phyloP scores from a whole-genome alignment of 2,888 invertebrate genomes.

The Xestobium rufovillosum region DNA sequence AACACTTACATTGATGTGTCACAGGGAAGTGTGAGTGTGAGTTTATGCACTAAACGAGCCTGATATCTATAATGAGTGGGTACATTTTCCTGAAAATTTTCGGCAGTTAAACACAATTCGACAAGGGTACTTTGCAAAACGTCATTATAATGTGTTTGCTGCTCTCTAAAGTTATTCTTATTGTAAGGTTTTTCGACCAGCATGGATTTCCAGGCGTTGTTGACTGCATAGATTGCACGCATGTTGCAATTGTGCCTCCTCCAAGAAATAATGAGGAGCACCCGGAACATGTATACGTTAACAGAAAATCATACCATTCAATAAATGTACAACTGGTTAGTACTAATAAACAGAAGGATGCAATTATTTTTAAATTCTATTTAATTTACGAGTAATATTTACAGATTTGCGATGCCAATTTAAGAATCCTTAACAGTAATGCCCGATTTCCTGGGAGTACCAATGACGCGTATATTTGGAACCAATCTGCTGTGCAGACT shows the following conservation, averaged over 20 bases:
- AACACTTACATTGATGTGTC: constrained; percentile 15
- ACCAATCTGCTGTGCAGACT: constrained; percentile 3
- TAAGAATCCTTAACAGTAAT: constrained; percentile 19
- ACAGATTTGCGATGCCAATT: constrained; percentile 18
- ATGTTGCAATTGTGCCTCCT: constrained; percentile 19
- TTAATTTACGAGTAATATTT: too few species aligned
- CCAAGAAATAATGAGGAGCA: constrained; percentile 10
- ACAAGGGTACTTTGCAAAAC: too few species aligned
- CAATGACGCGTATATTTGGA: constrained; percentile 20
- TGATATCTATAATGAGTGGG: constrained; percentile 17
- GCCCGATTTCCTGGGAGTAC: constrained; percentile 20
- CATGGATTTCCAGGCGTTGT: constrained; percentile 15
- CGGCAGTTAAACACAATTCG: constrained; percentile 12
- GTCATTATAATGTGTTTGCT: too few species aligned
- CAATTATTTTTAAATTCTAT: too few species aligned
- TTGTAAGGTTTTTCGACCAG: too few species aligned
- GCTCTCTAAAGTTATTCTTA: too few species aligned
- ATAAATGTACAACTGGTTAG: constrained; percentile 6
- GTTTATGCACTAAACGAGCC: constrained; percentile 14
- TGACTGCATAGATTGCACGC: constrained; percentile 14
- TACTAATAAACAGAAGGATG: too few species aligned
- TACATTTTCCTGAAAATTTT: constrained; percentile 16
- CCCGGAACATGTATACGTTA: constrained; percentile 16
- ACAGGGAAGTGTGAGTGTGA: constrained; percentile 14
- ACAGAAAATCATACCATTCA: constrained; percentile 14